Percentiles rank a stretch among this genome's conserved stretches.
phyloP scores from a whole-genome alignment of 2,797 vertebrate species.

The Lepilemur ruficaudatus region DNA sequence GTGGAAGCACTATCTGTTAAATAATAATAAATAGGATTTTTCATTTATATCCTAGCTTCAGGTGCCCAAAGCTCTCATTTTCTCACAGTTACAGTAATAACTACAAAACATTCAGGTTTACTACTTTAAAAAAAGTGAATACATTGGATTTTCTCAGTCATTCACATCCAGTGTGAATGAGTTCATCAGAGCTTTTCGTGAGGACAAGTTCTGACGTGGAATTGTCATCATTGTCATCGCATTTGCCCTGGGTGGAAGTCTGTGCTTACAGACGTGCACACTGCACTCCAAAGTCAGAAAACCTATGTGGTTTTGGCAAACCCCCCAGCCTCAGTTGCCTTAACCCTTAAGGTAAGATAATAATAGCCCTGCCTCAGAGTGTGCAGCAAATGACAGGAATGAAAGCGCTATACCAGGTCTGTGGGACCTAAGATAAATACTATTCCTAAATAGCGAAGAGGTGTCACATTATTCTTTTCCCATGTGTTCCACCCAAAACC shows the following conservation, averaged over 20 bases:
- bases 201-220: not conserved
- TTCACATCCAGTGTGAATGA: not conserved
- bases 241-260: not conserved
- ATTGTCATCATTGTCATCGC: not conserved
- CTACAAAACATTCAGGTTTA: not conserved
- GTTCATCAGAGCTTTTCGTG: not conserved
- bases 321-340: not conserved
- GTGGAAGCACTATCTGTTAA: not conserved
- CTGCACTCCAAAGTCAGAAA: not conserved
- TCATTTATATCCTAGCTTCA: not conserved
- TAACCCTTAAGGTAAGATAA: not conserved
- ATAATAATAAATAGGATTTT: not conserved
- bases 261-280: not conserved
- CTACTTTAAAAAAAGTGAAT: not conserved
- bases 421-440: not conserved
- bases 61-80: not conserved
- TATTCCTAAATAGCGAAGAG: not conserved
- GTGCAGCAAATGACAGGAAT: not conserved
- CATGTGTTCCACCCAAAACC: not conserved
- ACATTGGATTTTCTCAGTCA: not conserved
- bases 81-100: not conserved
- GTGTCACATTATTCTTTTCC: not conserved
- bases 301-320: not conserved
- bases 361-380: not conserved
- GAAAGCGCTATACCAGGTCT: not conserved